Conservation (phyloP, 1,140 invertebrate species). For the Ceratina australensis region DNA sequence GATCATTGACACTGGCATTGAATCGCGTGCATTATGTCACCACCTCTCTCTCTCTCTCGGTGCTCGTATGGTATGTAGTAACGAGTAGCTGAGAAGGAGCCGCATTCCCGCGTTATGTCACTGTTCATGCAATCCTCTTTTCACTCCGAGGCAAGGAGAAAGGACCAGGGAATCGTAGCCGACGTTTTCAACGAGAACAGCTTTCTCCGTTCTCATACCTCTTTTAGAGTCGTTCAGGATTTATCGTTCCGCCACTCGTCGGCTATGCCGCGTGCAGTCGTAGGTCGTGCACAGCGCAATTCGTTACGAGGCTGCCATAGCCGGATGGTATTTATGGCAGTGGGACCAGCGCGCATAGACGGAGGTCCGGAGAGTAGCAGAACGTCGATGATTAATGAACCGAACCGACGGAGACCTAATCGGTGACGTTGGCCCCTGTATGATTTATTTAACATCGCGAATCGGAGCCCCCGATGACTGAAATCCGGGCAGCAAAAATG, state of each 20-base stretch:
- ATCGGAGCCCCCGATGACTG: background rate
- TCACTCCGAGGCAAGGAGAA: conserved; percentile 28
- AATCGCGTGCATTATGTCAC: conserved; percentile 61
- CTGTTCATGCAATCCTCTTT: conserved; percentile 46
- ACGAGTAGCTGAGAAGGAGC: background rate
- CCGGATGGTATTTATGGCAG: conserved; percentile 35
- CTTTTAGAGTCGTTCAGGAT: conserved; percentile 1
- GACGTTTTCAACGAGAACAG: background rate
- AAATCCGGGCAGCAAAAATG: background rate
- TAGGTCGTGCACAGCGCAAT: conserved; percentile 35
- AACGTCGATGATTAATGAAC: conserved; percentile 9
- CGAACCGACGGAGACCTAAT: background rate
- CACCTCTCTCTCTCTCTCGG: conserved; percentile 4
- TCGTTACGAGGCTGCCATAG: conserved; percentile 19
- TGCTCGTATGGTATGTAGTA: no score
- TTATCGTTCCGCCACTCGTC: conserved; percentile 26
- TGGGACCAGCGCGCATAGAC: conserved; percentile 7
- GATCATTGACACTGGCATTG: conserved; percentile 58
- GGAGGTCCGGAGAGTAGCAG: conserved; percentile 4
- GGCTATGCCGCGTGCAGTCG: conserved; percentile 12
- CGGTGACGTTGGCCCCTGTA: background rate
- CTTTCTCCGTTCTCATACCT: background rate
- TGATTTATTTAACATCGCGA: background rate
- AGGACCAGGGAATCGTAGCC: background rate
- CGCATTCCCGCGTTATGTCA: conserved; percentile 63